phyloP scores from a whole-genome alignment of 2,797 vertebrate genomes.

The Phoeniculus purpureus region DNA sequence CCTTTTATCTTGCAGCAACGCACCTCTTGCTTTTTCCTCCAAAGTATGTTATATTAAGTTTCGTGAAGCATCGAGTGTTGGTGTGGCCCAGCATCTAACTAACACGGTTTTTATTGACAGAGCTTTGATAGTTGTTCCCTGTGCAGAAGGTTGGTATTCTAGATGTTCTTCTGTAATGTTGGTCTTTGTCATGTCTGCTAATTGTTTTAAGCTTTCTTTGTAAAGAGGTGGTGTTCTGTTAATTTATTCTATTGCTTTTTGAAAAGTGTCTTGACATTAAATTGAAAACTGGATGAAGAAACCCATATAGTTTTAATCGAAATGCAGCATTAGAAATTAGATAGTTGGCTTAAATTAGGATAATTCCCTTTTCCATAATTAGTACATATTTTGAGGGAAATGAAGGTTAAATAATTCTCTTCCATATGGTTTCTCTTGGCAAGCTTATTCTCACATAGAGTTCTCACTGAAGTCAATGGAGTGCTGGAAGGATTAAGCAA shows the following conservation, averaged over 20 bases:
- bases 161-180: conserved; percentile 43
- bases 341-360: conserved; percentile 3
- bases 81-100: conserved; percentile 99
- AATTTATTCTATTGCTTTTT: neutral
- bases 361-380: neutral
- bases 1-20: conserved; percentile 88
- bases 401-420: neutral
- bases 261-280: neutral
- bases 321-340: neutral
- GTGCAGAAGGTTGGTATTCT: conserved; percentile 95
- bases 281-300: neutral
- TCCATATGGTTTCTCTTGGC: neutral
- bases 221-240: conserved; percentile 30
- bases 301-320: neutral
- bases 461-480: conserved; percentile 61
- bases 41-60: conserved; percentile 99
- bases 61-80: conserved; percentile 96
- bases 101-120: conserved; percentile 99
- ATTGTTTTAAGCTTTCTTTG: conserved; percentile 56
- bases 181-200: conserved; percentile 64
- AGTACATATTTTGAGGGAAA: neutral
- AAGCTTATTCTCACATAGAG: neutral
- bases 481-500: neutral
- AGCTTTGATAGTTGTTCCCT: conserved; percentile 99
- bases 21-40: conserved; percentile 94